A percentile compares a stretch with the other conserved stretches of the same genome.
Evolutionary conservation across 2,888 invertebrate genomes (phyloP).

Genomic region (Hemistola chrysoprasaria): DNA sequence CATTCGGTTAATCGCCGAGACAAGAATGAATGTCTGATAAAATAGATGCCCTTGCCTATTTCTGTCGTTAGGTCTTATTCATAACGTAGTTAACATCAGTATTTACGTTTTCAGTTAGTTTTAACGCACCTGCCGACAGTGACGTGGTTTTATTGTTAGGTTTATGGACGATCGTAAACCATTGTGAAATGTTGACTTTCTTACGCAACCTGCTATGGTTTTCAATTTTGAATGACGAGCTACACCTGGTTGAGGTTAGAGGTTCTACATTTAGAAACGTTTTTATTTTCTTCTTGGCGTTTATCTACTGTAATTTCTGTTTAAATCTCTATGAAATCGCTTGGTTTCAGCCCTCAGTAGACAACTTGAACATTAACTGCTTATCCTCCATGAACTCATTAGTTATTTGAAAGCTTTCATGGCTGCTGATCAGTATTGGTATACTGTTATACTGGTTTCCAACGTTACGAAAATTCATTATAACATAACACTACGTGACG

Average conservation of each 20-base stretch:
- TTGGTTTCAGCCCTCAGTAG: too few relatives aligned
- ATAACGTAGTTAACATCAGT: constrained; percentile 37
- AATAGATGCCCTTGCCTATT: constrained; percentile 45
- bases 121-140: constrained; percentile 50
- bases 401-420: too few relatives aligned
- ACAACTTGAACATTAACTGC: too few relatives aligned
- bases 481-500: too few relatives aligned
- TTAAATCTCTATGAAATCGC: too few relatives aligned
- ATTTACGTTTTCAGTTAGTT: constrained; percentile 45
- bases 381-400: too few relatives aligned
- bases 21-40: constrained; percentile 30
- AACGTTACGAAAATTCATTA: too few relatives aligned
- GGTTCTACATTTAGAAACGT: constrained; percentile 6
- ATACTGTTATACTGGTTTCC: too few relatives aligned
- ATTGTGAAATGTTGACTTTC: constrained; percentile 46
- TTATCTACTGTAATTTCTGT: too few relatives aligned
- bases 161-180: constrained; percentile 67
- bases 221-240: constrained; percentile 18
- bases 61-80: constrained; percentile 36
- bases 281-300: neutral
- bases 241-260: constrained; percentile 7
- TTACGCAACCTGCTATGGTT: constrained; percentile 32
- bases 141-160: constrained; percentile 56
- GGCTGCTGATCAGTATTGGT: too few relatives aligned
- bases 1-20: constrained; percentile 30